Evolutionary conservation across 2,113 vertebrate species (phyloP).

Genomic region (Melanerpes aurifrons): DNA sequence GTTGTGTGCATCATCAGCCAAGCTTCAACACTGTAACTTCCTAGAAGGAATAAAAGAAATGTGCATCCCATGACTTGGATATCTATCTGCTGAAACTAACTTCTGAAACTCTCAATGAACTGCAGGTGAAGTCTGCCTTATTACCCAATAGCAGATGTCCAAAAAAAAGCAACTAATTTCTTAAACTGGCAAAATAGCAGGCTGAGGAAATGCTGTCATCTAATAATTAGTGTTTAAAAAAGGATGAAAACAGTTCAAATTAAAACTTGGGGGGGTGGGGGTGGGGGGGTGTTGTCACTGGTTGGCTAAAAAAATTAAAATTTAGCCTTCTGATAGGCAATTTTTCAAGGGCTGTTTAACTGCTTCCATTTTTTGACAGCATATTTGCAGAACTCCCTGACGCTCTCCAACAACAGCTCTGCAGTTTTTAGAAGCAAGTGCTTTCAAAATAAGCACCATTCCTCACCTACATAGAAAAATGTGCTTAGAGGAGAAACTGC

Average conservation of each 20-base stretch:
- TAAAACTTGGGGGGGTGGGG: background rate
- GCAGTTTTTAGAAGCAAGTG: background rate
- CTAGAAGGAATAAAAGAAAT: background rate
- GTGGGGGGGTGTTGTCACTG: background rate
- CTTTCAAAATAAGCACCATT: constrained; percentile 54
- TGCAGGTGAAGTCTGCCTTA: background rate
- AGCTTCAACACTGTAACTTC: background rate
- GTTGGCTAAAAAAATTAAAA: background rate
- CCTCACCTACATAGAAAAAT: constrained; percentile 68
- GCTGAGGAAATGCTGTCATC: background rate
- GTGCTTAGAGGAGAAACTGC: background rate
- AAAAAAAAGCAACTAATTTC: background rate
- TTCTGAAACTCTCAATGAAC: background rate
- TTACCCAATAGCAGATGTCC: background rate
- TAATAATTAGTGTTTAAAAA: background rate
- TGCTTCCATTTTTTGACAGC: background rate
- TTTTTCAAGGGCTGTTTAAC: constrained; percentile 49
- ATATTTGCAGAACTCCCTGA: background rate
- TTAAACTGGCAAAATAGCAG: background rate
- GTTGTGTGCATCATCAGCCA: background rate
- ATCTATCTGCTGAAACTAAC: background rate
- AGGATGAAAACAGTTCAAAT: background rate
- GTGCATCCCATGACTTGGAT: background rate
- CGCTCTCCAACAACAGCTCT: background rate
- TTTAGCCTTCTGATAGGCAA: constrained; percentile 6